phyloP scores from a whole-genome alignment of 2,797 vertebrate species.

The Acomys russatus region DNA sequence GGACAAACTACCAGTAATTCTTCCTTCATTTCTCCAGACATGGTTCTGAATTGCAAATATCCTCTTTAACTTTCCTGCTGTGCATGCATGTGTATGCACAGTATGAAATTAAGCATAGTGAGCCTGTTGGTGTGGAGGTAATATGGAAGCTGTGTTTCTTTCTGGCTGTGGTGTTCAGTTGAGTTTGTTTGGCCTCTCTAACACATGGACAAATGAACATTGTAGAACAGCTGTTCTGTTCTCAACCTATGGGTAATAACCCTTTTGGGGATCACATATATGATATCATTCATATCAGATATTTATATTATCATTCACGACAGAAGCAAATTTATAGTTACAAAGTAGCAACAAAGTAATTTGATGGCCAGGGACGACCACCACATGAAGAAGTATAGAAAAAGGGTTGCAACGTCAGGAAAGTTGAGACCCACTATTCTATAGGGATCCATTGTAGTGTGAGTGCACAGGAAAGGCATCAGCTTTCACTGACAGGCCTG shows the following conservation, averaged over 20 bases:
- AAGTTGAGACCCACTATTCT: too few relatives aligned
- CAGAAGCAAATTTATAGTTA: background rate
- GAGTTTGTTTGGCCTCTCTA: background rate
- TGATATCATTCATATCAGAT: background rate
- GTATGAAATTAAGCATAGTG: too few relatives aligned
- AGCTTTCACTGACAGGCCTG: rapidly evolving
- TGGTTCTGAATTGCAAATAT: background rate
- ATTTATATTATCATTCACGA: background rate
- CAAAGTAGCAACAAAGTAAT: background rate
- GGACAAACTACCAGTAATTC: background rate
- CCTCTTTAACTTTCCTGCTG: background rate
- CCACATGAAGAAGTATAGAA: too few relatives aligned
- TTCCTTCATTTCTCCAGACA: background rate
- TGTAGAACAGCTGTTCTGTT: background rate
- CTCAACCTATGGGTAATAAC: background rate
- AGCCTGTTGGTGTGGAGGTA: background rate
- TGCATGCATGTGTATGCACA: background rate
- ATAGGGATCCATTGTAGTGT: rapidly evolving
- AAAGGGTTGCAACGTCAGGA: background rate
- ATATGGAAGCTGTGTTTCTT: background rate
- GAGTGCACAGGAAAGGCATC: rapidly evolving
- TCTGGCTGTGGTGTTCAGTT: background rate
- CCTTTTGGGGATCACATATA: background rate
- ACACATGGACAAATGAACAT: background rate
- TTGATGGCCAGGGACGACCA: too few relatives aligned